Base-by-base conservation (phyloP, 2,113 vertebrate genomes). In the Daphoenositta chrysoptera region DNA sequence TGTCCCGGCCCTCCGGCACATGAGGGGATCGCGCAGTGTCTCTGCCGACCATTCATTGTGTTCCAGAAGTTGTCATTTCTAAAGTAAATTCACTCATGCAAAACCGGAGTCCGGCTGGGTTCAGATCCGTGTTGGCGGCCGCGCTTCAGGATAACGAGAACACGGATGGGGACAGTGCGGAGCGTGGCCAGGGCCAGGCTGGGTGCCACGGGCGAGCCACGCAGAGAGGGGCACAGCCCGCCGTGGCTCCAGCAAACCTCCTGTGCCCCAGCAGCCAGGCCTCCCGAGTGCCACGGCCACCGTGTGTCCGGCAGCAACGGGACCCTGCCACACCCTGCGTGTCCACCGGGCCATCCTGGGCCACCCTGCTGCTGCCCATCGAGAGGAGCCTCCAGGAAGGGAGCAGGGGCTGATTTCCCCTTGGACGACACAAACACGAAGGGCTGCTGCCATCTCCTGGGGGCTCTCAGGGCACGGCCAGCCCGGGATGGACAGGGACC, bases 41-140 rank as follows among this genome's bases (percentile, higher is more conserved):
- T 40, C 58, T 42, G 69, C 70, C 66, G 65, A 56, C 31, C 11
- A 3, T 19, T 63, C 79, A 57, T n/a, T 0, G 0, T 14, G 18
- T 65, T 72, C n/a, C 78, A 75, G 70, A 78, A 58, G 37, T 1
- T 53, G 83, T 83, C 28, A 11, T 72, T 73, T 77, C 54, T 6
- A 1, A 85, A 97, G 78, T 97, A 97, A 97, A 97, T 60, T 57
- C 27, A 19, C 47, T 90, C 47, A 1, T 75, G 66, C 51, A 66
- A 80, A 87, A 44, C 63, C 31, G 5, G n/a, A 0, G 0, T 53
- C 68, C 0, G 37, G 2, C 63, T 65, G 3, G 11, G n/a, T 51
- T 87, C 44, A 4, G 15, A 19, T 33, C 7, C 0, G 13, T 17
- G n/a, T 10, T 16, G 44, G 76, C 0, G 0, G 66, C 70, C 3